Percentiles rank a stretch among this genome's conserved stretches.
These are phyloP conservation scores for Polypterus bichir DNA, from an alignment of 2,113 vertebrate genomes.

Conservation along the genomic window DNA sequence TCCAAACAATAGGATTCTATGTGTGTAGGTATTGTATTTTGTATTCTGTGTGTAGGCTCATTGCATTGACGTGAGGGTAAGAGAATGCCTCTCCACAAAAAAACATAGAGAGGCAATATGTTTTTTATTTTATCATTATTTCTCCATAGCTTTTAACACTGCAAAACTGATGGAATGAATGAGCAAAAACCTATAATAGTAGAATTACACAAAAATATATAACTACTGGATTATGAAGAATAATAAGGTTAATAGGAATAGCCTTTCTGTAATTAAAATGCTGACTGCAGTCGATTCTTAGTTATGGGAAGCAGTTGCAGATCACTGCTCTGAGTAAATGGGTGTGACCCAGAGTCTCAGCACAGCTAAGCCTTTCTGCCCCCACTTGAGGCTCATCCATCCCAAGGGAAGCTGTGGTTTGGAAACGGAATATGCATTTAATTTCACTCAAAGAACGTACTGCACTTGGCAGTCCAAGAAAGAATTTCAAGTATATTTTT, in stretches of 20 bases:
- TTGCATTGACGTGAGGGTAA: too few species aligned
- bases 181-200: too few species aligned
- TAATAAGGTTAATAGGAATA: background rate
- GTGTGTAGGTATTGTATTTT: too few species aligned
- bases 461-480: constrained; percentile 65
- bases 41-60: too few species aligned
- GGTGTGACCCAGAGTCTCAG: constrained; percentile 57
- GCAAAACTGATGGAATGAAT: too few species aligned
- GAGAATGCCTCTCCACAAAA: too few species aligned
- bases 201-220: too few species aligned
- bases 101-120: too few species aligned
- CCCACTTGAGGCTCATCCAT: constrained; percentile 51
- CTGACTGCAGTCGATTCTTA: background rate
- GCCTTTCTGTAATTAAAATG: background rate
- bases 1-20: too few species aligned
- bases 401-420: constrained; percentile 68
- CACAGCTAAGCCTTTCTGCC: constrained; percentile 54
- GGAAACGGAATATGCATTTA: constrained; percentile 54
- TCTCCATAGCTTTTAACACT: too few species aligned
- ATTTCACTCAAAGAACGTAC: constrained; percentile 60
- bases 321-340: constrained; percentile 39
- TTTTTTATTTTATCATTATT: too few species aligned
- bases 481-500: constrained; percentile 61
- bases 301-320: background rate
- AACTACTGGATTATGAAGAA: too few species aligned